Conservation (phyloP, 2,113 vertebrate genomes). For the Malurus melanocephalus region DNA sequence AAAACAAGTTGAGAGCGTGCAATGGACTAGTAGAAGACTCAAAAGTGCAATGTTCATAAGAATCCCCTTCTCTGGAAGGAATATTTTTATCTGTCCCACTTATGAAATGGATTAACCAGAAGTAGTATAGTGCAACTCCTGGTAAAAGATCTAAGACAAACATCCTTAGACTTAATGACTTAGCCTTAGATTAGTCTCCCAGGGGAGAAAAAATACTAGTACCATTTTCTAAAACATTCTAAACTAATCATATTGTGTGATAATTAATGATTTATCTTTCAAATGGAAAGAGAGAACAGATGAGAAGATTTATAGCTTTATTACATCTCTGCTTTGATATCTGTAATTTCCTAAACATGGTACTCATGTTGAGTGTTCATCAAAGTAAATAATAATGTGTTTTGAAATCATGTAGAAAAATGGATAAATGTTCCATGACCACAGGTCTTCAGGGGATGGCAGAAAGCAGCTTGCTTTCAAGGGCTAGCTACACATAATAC, state of each 20-base stretch:
- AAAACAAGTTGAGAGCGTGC: not conserved
- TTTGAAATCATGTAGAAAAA: constrained; percentile 62
- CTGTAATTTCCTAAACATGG: constrained; percentile 32
- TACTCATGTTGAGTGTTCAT: constrained; percentile 1
- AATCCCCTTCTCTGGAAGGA: not conserved
- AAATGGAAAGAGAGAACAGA: not conserved
- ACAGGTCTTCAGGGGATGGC: constrained; percentile 54
- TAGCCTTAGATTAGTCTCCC: not conserved
- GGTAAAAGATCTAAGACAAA: constrained; percentile 43
- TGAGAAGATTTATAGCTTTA: constrained; percentile 7
- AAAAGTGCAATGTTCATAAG: not conserved
- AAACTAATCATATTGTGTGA: constrained; percentile 19
- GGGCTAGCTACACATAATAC: constrained; percentile 23
- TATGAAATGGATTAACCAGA: constrained; percentile 36
- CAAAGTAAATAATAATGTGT: constrained; percentile 44
- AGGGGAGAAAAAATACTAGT: not conserved
- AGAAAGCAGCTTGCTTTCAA: constrained; percentile 50
- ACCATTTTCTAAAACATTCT: constrained; percentile 2
- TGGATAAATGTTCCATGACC: constrained; percentile 54
- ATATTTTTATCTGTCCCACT: constrained; percentile 24
- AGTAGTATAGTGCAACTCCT: not conserved
- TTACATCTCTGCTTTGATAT: constrained; percentile 29
- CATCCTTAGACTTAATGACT: constrained; percentile 14
- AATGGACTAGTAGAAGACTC: not conserved
- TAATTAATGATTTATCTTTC: constrained; percentile 20